phyloP scores from a whole-genome alignment of 2,797 vertebrate species.

The Yasuhikotakia modesta region DNA sequence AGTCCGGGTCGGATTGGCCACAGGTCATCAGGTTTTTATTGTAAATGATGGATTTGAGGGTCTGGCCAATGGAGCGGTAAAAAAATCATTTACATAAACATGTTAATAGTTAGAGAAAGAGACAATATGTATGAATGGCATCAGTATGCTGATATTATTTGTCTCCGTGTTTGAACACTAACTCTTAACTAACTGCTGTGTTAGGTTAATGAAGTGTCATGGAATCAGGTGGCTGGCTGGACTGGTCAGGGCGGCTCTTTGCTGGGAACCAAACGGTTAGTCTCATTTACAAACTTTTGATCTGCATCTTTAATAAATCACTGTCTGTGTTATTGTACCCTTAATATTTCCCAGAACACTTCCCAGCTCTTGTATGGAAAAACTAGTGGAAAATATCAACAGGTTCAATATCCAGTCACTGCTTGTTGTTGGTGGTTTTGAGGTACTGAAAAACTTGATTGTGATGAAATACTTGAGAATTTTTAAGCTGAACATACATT shows the following conservation, averaged over 20 bases:
- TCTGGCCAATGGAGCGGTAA: slow-evolving; percentile 84
- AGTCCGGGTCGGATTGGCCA: slow-evolving; percentile 81
- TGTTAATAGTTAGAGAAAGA: background rate
- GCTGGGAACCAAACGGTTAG: slow-evolving; percentile 93
- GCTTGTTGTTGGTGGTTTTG: slow-evolving; percentile 92
- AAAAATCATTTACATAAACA: background rate
- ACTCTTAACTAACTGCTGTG: background rate
- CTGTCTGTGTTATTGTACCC: background rate
- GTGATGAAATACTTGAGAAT: background rate
- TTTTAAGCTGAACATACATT: too few species aligned
- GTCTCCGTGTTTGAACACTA: background rate
- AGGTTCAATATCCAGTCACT: slow-evolving; percentile 85
- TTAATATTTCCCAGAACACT: slow-evolving; percentile 78
- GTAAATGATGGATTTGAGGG: slow-evolving; percentile 90
- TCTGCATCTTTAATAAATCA: background rate
- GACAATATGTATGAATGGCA: background rate
- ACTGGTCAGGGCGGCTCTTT: slow-evolving; percentile 92
- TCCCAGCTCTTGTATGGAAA: slow-evolving; percentile 83
- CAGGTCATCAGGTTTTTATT: slow-evolving; percentile 86
- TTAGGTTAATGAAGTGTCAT: slow-evolving; percentile 82
- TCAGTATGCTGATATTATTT: too few species aligned
- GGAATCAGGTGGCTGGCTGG: slow-evolving; percentile 92
- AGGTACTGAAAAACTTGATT: slow-evolving; percentile 80
- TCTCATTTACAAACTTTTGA: background rate
- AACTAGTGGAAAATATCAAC: slow-evolving; percentile 83